Evolutionary conservation across 1,140 invertebrate species (phyloP).

Genomic region (Asbolus verrucosus): DNA sequence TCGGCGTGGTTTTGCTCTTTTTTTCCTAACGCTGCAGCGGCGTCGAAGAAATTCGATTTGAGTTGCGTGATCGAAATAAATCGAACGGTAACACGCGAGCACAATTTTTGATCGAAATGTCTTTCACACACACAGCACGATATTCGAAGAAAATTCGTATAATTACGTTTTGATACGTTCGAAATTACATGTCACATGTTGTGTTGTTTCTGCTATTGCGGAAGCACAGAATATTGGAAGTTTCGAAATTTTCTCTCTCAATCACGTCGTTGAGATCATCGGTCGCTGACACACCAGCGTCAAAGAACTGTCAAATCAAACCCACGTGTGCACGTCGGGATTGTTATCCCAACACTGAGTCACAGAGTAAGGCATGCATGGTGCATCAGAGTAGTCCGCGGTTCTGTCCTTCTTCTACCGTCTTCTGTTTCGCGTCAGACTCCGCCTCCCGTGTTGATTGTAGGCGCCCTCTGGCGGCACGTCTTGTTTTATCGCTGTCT

Average conservation of each 20-base stretch:
- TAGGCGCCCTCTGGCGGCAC: slow-evolving; percentile 60
- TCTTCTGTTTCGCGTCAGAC: slow-evolving; percentile 57
- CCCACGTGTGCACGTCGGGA: slow-evolving; percentile 62
- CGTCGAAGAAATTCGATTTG: slow-evolving; percentile 45
- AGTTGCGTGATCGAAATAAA: slow-evolving; percentile 47
- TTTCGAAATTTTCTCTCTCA: background rate
- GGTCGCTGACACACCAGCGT: background rate
- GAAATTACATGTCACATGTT: slow-evolving; percentile 27
- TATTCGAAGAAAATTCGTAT: too few species aligned
- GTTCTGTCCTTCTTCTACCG: slow-evolving; percentile 52
- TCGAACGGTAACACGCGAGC: slow-evolving; percentile 47
- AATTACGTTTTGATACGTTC: too few species aligned
- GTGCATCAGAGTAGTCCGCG: slow-evolving; percentile 54
- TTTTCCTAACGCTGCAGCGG: too few species aligned
- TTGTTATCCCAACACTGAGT: slow-evolving; percentile 64
- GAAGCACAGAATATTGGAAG: slow-evolving; percentile 2
- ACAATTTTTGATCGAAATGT: slow-evolving; percentile 45
- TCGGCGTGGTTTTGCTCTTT: too few species aligned
- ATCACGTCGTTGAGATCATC: too few species aligned
- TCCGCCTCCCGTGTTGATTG: slow-evolving; percentile 63
- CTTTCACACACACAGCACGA: slow-evolving; percentile 43
- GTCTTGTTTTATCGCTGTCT: slow-evolving; percentile 20
- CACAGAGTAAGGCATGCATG: slow-evolving; percentile 56
- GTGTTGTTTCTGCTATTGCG: too few species aligned
- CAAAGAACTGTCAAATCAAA: background rate